phyloP scores from a whole-genome alignment of 2,797 vertebrate genomes.

The Natrix natrix region DNA sequence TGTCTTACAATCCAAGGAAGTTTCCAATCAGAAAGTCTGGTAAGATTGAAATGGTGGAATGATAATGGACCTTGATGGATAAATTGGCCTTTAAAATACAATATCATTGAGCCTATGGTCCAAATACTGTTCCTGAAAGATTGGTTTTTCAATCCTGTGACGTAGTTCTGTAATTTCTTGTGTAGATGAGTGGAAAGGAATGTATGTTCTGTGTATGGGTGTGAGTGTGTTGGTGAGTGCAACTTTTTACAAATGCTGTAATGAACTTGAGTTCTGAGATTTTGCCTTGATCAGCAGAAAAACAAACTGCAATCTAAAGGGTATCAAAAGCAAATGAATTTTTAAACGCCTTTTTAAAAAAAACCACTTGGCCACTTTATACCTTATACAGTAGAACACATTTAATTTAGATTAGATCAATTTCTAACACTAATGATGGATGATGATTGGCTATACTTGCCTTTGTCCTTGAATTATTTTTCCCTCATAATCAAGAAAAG shows the following conservation, averaged over 20 bases:
- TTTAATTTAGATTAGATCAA: constrained; percentile 47
- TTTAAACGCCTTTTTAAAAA: constrained; percentile 43
- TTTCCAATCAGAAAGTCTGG: constrained; percentile 62
- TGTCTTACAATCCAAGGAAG: constrained; percentile 71
- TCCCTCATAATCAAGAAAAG: constrained; percentile 14
- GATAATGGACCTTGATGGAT: constrained; percentile 59
- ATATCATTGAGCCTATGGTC: constrained; percentile 67
- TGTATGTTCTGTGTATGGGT: constrained; percentile 52
- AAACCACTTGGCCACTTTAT: constrained; percentile 48
- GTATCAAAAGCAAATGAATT: constrained; percentile 48
- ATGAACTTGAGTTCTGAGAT: constrained; percentile 73
- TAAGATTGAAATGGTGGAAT: constrained; percentile 64
- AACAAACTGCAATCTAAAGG: constrained; percentile 48
- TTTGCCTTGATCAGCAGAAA: constrained; percentile 69
- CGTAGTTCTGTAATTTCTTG: constrained; percentile 71
- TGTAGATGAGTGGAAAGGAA: constrained; percentile 68
- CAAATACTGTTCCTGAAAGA: constrained; percentile 56
- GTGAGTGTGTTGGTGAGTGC: constrained; percentile 57
- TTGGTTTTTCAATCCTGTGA: constrained; percentile 71
- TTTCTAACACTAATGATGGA: constrained; percentile 46
- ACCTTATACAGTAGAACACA: constrained; percentile 44
- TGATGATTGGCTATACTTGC: constrained; percentile 59
- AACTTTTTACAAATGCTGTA: constrained; percentile 69
- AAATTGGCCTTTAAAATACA: constrained; percentile 69
- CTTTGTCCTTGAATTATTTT: constrained; percentile 55